These are phyloP conservation scores for Nymphalis c-album DNA, from an alignment of 2,888 invertebrate species.

Conservation along the genomic window DNA sequence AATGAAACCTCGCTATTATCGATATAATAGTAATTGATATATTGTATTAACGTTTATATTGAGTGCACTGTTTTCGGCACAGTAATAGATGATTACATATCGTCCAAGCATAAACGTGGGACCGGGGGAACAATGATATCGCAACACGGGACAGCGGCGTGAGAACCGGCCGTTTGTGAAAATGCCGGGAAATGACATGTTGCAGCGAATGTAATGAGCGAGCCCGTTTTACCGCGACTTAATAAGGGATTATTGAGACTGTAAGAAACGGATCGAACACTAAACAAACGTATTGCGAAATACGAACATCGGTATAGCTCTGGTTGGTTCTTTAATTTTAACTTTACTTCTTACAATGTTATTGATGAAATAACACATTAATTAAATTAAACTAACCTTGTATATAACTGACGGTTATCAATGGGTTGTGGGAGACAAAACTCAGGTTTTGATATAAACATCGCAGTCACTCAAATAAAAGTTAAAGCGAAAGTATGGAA, in stretches of 20 bases:
- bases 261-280: neutral
- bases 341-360: too few species aligned
- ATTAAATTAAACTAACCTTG: too few species aligned
- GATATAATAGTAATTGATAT: too few species aligned
- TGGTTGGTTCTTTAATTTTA: too few species aligned
- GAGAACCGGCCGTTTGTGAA: constrained; percentile 56
- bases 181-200: constrained; percentile 55
- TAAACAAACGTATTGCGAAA: too few species aligned
- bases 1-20: too few species aligned
- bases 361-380: too few species aligned
- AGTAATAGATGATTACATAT: constrained; percentile 5
- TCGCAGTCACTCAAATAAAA: neutral
- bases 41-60: neutral
- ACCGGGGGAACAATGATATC: constrained; percentile 36
- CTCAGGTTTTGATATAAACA: neutral
- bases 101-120: constrained; percentile 40
- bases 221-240: constrained; percentile 7
- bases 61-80: constrained; percentile 2
- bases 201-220: constrained; percentile 37
- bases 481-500: neutral
- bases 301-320: too few species aligned
- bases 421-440: neutral
- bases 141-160: constrained; percentile 45
- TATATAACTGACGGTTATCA: too few species aligned
- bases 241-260: constrained; percentile 9